Conservation (phyloP, 2,797 vertebrate genomes). For the Sebastes vulpes region DNA sequence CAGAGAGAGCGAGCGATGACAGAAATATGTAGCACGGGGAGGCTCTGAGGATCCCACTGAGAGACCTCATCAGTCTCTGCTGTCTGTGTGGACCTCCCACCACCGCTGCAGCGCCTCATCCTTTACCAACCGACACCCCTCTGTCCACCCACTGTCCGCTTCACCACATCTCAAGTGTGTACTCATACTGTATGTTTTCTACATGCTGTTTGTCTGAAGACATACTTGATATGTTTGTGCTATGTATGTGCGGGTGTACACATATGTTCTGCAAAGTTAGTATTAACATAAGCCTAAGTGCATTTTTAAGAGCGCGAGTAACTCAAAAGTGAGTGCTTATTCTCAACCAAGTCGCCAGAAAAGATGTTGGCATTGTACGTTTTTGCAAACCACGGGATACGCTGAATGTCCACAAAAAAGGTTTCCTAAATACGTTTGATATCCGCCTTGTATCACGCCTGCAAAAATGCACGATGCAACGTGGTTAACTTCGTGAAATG, state of each 20-base stretch:
- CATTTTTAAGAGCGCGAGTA: background rate
- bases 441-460: background rate
- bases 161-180: conserved; percentile 20
- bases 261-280: too few species aligned
- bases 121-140: conserved; percentile 31
- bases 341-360: background rate
- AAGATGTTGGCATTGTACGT: background rate
- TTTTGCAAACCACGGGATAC: background rate
- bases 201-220: background rate
- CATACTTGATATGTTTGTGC: background rate
- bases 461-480: background rate
- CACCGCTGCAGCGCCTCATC: conserved; percentile 32
- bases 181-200: too few species aligned
- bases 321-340: background rate
- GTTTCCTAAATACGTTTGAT: background rate
- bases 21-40: conserved; percentile 13
- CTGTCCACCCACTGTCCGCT: conserved; percentile 47
- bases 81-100: conserved; percentile 39
- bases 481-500: background rate
- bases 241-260: too few species aligned
- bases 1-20: background rate
- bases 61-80: conserved; percentile 53
- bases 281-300: background rate
- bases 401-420: background rate
- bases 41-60: conserved; percentile 4